Conservation (phyloP, 1,140 invertebrate genomes). For the Drosophila pandora region DNA sequence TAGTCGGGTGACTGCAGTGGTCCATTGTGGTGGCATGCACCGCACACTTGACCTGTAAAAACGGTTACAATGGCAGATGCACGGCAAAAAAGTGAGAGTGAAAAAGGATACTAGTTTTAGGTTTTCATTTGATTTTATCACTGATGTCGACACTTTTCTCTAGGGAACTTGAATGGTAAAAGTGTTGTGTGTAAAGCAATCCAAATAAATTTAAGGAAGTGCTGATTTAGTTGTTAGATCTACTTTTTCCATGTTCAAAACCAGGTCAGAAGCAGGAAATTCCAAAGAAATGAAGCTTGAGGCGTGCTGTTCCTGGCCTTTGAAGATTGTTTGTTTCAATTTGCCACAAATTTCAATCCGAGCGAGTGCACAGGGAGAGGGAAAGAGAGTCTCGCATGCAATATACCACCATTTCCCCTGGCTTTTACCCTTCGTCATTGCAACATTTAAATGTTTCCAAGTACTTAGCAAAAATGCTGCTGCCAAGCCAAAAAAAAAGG, state of each 20-base stretch:
- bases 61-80: conserved; percentile 49
- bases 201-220: background rate
- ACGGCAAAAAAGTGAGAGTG: background rate
- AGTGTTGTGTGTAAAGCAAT: no score
- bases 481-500: conserved; percentile 34
- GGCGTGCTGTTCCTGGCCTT: conserved; percentile 19
- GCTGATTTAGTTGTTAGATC: background rate
- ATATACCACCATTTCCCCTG: conserved; percentile 4
- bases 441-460: conserved; percentile 74
- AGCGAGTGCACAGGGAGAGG: conserved; percentile 24
- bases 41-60: conserved; percentile 70
- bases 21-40: conserved; percentile 68
- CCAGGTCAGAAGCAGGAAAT: conserved; percentile 8
- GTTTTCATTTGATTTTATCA: no score
- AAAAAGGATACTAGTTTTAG: background rate
- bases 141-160: background rate
- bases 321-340: conserved; percentile 31
- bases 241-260: background rate
- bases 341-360: conserved; percentile 48
- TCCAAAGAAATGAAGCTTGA: conserved; percentile 34
- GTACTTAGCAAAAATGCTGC: conserved; percentile 74
- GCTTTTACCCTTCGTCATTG: conserved; percentile 44
- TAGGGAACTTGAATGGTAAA: no score
- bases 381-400: conserved; percentile 1
- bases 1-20: conserved; percentile 4